Evolutionary conservation across 2,113 vertebrate species (phyloP).

Genomic region (Petromus typicus): DNA sequence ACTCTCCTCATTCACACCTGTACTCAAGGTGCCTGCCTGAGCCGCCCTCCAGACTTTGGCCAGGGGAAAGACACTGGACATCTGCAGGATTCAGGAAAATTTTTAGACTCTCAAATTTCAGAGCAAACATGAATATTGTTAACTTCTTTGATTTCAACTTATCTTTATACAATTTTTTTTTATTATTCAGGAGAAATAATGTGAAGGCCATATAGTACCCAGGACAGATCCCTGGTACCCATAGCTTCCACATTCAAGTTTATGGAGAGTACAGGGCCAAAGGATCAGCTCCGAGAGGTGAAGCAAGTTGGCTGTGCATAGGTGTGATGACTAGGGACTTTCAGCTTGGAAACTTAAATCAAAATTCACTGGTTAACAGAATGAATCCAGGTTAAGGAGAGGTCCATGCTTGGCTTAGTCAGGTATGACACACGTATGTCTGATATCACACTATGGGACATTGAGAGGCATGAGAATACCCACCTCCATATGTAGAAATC

Average conservation of each 20-base stretch:
- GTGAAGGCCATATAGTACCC: background rate
- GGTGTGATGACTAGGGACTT: background rate
- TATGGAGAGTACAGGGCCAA: too few species aligned
- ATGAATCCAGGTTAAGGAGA: too few species aligned
- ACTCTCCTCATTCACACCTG: background rate
- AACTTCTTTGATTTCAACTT: conserved; percentile 53
- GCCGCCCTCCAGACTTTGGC: background rate
- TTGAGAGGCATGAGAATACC: too few species aligned
- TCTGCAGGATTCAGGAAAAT: background rate
- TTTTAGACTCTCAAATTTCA: background rate
- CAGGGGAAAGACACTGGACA: background rate
- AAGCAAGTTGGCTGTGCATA: rapidly evolving
- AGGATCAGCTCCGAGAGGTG: background rate
- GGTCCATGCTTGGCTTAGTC: too few species aligned
- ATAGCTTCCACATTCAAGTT: background rate
- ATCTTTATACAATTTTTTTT: conserved; percentile 65
- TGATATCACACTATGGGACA: too few species aligned
- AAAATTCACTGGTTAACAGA: background rate
- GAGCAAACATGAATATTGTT: background rate
- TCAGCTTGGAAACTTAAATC: background rate
- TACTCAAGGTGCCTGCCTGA: background rate
- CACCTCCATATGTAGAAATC: too few species aligned
- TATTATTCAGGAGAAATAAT: conserved; percentile 39
- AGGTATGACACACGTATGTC: too few species aligned
- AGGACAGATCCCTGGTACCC: background rate